Evolutionary conservation across 2,888 invertebrate genomes (phyloP).

Genomic region (Biston stratarius): DNA sequence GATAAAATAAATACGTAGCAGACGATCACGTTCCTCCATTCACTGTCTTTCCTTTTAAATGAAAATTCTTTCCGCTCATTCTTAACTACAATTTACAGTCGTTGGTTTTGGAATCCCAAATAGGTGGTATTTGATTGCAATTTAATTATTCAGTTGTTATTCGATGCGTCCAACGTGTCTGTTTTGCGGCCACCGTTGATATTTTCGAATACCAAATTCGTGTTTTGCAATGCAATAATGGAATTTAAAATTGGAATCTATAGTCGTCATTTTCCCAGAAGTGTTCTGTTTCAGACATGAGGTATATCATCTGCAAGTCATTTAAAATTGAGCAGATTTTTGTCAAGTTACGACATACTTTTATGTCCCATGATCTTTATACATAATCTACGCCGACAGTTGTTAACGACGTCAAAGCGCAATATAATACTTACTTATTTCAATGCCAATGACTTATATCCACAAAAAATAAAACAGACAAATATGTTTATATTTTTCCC

Average conservation of each 20-base stretch:
- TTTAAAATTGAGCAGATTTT: slow-evolving; percentile 37
- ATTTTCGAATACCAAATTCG: slow-evolving; percentile 49
- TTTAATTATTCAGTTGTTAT: slow-evolving; percentile 75
- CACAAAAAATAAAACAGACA: slow-evolving; percentile 29
- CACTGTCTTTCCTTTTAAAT: slow-evolving; percentile 72
- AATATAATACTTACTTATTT: slow-evolving; percentile 34
- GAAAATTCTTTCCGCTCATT: slow-evolving; percentile 77
- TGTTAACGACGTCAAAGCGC: slow-evolving; percentile 32
- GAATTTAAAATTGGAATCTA: slow-evolving; percentile 39
- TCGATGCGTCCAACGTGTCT: slow-evolving; percentile 56
- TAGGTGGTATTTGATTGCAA: slow-evolving; percentile 72
- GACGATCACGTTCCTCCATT: slow-evolving; percentile 58
- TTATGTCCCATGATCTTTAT: slow-evolving; percentile 17
- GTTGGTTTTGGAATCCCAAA: slow-evolving; percentile 67
- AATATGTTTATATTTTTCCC: slow-evolving; percentile 22
- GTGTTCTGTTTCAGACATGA: slow-evolving; percentile 27
- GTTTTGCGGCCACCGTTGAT: slow-evolving; percentile 50
- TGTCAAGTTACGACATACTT: slow-evolving; percentile 33
- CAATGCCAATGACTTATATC: slow-evolving; percentile 22
- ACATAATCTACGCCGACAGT: slow-evolving; percentile 34
- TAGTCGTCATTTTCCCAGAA: slow-evolving; percentile 37
- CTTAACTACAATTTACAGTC: slow-evolving; percentile 70
- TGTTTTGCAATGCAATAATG: slow-evolving; percentile 52
- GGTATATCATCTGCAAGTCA: slow-evolving; percentile 37
- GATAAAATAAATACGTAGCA: slow-evolving; percentile 77